Evolutionary conservation across 2,888 invertebrate genomes (phyloP).

Genomic region (Meganola albula): DNA sequence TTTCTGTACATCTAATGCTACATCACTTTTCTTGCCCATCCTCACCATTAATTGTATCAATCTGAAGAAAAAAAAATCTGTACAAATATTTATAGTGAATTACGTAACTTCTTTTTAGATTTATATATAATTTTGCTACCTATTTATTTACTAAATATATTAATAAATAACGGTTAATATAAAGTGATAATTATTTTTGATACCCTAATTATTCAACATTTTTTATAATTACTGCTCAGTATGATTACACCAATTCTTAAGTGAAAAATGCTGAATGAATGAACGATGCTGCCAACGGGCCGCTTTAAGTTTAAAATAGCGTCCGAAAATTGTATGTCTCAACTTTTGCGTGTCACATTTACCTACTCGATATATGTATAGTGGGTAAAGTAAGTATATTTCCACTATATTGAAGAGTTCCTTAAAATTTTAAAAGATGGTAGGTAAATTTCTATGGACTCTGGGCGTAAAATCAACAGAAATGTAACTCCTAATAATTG

Average conservation of each 20-base stretch:
- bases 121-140: conserved; percentile 12
- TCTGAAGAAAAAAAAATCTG: conserved; percentile 12
- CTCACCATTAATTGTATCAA: conserved; percentile 13
- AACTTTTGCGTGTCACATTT: conserved; percentile 13
- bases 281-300: conserved; percentile 12
- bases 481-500: conserved; percentile 12
- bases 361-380: conserved; percentile 11
- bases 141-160: no score
- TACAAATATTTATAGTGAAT: conserved; percentile 12
- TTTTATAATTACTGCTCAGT: conserved; percentile 10
- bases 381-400: conserved; percentile 11
- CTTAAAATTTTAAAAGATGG: conserved; percentile 11
- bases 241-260: conserved; percentile 9
- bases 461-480: conserved; percentile 12
- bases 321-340: conserved; percentile 12
- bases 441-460: conserved; percentile 12
- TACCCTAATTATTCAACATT: conserved; percentile 10
- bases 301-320: conserved; percentile 13
- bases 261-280: conserved; percentile 9
- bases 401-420: conserved; percentile 12
- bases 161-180: conserved; percentile 13
- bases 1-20: conserved; percentile 12
- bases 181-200: conserved; percentile 11
- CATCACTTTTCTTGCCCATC: conserved; percentile 12
- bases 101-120: conserved; percentile 12